phyloP scores from a whole-genome alignment of 2,888 invertebrate genomes.

The Ametastegia equiseti region DNA sequence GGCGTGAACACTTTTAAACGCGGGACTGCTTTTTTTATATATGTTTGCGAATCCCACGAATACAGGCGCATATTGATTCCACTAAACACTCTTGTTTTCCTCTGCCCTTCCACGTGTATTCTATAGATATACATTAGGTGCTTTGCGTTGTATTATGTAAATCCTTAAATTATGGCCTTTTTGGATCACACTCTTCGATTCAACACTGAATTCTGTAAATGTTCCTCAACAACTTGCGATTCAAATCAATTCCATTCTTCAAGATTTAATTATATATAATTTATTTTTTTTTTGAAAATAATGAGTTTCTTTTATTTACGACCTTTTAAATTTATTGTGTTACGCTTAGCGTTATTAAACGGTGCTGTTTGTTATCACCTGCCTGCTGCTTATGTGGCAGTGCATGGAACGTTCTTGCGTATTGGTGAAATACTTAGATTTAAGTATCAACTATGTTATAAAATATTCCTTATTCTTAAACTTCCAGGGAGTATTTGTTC shows the following conservation, averaged over 20 bases:
- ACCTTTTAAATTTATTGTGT: conserved; percentile 26
- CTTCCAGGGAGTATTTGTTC: conserved; percentile 38
- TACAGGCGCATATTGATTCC: conserved; percentile 41
- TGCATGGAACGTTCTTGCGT: conserved; percentile 38
- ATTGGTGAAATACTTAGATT: conserved; percentile 30
- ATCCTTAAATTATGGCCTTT: conserved; percentile 33
- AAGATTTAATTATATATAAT: not conserved
- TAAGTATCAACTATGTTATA: conserved; percentile 39
- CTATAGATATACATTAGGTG: conserved; percentile 38
- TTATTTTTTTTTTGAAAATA: not conserved
- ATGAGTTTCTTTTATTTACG: conserved; percentile 16
- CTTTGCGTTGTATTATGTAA: conserved; percentile 18
- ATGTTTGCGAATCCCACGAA: conserved; percentile 45
- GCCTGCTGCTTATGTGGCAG: conserved; percentile 39
- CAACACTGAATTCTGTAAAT: conserved; percentile 39
- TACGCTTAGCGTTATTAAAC: conserved; percentile 37
- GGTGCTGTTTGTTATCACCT: conserved; percentile 29
- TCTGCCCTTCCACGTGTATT: conserved; percentile 42
- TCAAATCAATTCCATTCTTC: conserved; percentile 15
- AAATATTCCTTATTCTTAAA: conserved; percentile 42
- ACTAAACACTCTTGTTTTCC: conserved; percentile 35
- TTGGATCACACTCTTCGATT: conserved; percentile 33
- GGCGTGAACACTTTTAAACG: conserved; percentile 37
- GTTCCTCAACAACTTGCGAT: conserved; percentile 1
- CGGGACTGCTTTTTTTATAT: conserved; percentile 47